Evolutionary conservation across 2,888 invertebrate species (phyloP).

Genomic region (Agrochola litura): DNA sequence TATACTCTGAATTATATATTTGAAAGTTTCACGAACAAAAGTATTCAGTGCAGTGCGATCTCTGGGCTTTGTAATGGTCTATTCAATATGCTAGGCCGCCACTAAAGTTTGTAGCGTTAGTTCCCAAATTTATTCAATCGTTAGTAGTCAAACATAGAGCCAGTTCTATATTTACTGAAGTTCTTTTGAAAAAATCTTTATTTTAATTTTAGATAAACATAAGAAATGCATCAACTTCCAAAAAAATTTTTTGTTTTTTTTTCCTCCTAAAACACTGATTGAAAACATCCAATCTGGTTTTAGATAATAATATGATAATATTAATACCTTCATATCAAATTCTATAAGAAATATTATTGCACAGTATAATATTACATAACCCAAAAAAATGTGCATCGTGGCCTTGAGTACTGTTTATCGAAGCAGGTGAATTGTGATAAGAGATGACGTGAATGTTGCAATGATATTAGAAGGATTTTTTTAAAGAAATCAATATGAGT

Average conservation of each 20-base stretch:
- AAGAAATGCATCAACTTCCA: not conserved
- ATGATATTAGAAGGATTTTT: slow-evolving; percentile 4
- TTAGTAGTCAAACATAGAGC: slow-evolving; percentile 42
- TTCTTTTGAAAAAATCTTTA: slow-evolving; percentile 19
- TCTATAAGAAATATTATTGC: slow-evolving; percentile 21
- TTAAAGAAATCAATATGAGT: not conserved
- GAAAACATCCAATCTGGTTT: slow-evolving; percentile 11
- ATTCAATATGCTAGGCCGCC: slow-evolving; percentile 53
- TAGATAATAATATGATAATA: slow-evolving; percentile 22
- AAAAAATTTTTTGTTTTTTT: not conserved
- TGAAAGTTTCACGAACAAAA: slow-evolving; percentile 44
- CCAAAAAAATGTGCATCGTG: slow-evolving; percentile 32
- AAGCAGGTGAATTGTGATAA: slow-evolving; percentile 38
- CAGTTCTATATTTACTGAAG: not conserved
- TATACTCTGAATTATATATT: slow-evolving; percentile 33
- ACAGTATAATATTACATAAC: slow-evolving; percentile 23
- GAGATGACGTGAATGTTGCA: slow-evolving; percentile 18
- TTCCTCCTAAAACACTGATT: not conserved
- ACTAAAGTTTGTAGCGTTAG: slow-evolving; percentile 52
- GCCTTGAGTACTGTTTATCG: slow-evolving; percentile 41
- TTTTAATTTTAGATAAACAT: not conserved
- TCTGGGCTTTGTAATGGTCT: slow-evolving; percentile 30
- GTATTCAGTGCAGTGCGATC: slow-evolving; percentile 30
- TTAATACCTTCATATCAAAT: slow-evolving; percentile 13
- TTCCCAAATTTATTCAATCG: slow-evolving; percentile 58